These are phyloP conservation scores for Alethe castanea DNA, from an alignment of 2,113 vertebrate species.

Conservation along the genomic window DNA sequence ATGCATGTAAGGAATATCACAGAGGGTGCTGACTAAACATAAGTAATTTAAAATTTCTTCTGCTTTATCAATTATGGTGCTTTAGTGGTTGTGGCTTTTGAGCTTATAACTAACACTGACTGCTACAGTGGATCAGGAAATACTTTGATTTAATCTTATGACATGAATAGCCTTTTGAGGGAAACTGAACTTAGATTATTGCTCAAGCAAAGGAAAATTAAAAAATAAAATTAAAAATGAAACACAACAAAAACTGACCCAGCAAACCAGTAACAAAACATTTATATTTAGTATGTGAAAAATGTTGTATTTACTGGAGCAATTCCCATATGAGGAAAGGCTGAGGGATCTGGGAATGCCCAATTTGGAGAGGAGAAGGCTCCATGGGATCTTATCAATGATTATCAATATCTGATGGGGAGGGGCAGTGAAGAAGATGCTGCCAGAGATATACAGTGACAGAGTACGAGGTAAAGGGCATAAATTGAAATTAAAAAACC, in stretches of 20 bases:
- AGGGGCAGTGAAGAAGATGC: background rate
- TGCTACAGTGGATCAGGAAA: background rate
- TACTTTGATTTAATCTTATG: background rate
- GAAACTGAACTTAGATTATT: background rate
- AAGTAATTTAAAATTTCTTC: background rate
- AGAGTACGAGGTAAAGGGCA: background rate
- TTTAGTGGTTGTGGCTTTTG: background rate
- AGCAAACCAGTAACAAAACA: background rate
- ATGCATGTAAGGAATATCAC: background rate
- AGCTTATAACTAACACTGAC: background rate
- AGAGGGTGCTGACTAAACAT: background rate
- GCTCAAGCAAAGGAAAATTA: background rate
- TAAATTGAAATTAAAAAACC: background rate
- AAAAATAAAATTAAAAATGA: background rate
- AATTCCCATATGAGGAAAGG: background rate
- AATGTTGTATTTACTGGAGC: background rate
- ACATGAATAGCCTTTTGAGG: background rate
- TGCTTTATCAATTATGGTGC: background rate
- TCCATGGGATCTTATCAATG: background rate
- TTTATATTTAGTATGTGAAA: background rate
- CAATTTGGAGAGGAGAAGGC: background rate
- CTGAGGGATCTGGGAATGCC: background rate
- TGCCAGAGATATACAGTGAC: background rate
- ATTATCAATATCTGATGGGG: background rate
- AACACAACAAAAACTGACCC: background rate